Evolutionary conservation across 1,140 invertebrate species (phyloP).

Genomic region (Trichoplusia ni): DNA sequence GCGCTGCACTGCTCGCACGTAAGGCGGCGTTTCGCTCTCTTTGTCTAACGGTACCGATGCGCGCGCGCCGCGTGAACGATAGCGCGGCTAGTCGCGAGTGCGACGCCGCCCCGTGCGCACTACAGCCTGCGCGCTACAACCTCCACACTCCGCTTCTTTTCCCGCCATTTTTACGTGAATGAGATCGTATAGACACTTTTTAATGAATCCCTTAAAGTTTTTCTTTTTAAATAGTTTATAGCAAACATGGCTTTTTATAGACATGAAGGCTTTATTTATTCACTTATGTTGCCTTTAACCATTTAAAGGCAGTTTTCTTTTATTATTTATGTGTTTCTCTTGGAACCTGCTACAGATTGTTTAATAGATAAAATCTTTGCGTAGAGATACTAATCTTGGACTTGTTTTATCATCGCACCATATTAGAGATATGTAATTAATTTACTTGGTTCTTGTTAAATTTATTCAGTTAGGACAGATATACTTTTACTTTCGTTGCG

Average conservation of each 20-base stretch:
- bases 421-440: background rate
- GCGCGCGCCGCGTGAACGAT: slow-evolving; percentile 70
- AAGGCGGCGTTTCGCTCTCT: slow-evolving; percentile 57
- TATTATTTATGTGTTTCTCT: background rate
- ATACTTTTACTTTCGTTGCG: background rate
- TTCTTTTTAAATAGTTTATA: background rate
- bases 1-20: slow-evolving; percentile 56
- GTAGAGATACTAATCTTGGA: too few species aligned
- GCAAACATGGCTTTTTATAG: background rate
- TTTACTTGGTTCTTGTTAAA: background rate
- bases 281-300: background rate
- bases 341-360: background rate
- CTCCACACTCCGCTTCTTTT: slow-evolving; percentile 31
- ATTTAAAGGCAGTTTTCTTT: slow-evolving; percentile 15
- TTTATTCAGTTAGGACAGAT: background rate
- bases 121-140: slow-evolving; percentile 17
- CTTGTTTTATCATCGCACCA: background rate
- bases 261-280: background rate
- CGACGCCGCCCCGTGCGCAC: slow-evolving; percentile 60
- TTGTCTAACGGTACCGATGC: slow-evolving; percentile 73
- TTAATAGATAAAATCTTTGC: background rate
- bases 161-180: slow-evolving; percentile 49
- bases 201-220: too few species aligned
- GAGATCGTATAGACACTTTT: slow-evolving; percentile 38
- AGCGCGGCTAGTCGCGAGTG: slow-evolving; percentile 68